phyloP scores from a whole-genome alignment of 1,140 invertebrate species.

The Doryteuthis pealeii region DNA sequence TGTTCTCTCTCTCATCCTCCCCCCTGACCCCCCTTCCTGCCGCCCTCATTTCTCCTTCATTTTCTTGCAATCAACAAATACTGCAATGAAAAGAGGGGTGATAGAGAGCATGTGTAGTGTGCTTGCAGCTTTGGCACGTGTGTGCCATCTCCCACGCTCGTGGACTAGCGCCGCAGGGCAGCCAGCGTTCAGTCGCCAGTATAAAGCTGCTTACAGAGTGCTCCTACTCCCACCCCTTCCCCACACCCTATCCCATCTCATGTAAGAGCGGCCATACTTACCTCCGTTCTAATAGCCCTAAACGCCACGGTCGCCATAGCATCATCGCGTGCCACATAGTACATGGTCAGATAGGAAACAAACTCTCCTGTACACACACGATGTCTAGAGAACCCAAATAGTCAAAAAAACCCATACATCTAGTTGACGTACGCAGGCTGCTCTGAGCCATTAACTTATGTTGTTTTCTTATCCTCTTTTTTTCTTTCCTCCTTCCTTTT shows the following conservation, averaged over 20 bases:
- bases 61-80: no score
- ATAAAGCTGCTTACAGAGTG: neutral
- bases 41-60: no score
- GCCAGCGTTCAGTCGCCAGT: neutral
- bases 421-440: neutral
- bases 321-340: no score
- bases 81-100: neutral
- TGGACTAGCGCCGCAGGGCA: neutral
- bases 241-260: neutral
- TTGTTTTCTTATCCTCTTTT: neutral
- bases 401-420: conserved; percentile 3
- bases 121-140: conserved; percentile 1
- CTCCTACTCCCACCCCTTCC: neutral
- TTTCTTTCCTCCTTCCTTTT: neutral
- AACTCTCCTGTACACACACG: no score
- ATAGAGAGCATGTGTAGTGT: neutral
- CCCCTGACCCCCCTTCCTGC: no score
- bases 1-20: no score
- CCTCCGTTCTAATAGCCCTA: neutral
- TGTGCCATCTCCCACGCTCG: neutral
- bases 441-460: neutral
- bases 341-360: no score
- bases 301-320: neutral
- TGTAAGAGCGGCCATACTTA: no score
- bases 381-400: conserved; percentile 1